Evolutionary conservation across 2,113 vertebrate genomes (phyloP).

Genomic region (Macquaria australasica): DNA sequence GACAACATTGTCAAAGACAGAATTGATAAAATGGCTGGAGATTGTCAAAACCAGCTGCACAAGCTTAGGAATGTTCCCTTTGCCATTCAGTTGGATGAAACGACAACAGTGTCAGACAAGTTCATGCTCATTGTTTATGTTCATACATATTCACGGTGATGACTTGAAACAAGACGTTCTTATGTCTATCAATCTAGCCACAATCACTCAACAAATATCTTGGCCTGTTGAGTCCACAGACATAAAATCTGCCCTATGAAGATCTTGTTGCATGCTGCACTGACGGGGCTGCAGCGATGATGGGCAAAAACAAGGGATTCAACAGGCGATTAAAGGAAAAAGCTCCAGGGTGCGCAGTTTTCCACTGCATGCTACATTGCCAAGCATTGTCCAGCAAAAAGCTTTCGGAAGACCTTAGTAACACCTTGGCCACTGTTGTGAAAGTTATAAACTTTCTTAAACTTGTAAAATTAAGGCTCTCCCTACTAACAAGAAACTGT

Average conservation of each 20-base stretch:
- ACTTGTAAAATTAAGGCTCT: neutral
- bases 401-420: neutral
- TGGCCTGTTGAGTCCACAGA: too few relatives aligned
- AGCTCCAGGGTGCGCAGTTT: neutral
- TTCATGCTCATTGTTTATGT: neutral
- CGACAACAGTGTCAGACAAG: too few relatives aligned
- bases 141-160: neutral
- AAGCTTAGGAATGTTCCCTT: neutral
- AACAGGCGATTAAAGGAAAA: neutral
- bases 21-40: neutral
- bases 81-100: too few relatives aligned
- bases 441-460: neutral
- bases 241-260: neutral
- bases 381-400: neutral
- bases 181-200: neutral
- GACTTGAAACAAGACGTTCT: neutral
- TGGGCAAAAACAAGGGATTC: neutral
- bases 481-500: neutral
- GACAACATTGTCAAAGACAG: constrained; percentile 3
- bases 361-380: neutral
- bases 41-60: neutral
- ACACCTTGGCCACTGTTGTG: neutral
- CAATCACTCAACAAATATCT: too few relatives aligned
- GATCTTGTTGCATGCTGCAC: neutral
- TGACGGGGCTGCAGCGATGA: neutral